Base-by-base conservation (phyloP, 1,140 invertebrate species). In the Aleiodes sp. region DNA sequence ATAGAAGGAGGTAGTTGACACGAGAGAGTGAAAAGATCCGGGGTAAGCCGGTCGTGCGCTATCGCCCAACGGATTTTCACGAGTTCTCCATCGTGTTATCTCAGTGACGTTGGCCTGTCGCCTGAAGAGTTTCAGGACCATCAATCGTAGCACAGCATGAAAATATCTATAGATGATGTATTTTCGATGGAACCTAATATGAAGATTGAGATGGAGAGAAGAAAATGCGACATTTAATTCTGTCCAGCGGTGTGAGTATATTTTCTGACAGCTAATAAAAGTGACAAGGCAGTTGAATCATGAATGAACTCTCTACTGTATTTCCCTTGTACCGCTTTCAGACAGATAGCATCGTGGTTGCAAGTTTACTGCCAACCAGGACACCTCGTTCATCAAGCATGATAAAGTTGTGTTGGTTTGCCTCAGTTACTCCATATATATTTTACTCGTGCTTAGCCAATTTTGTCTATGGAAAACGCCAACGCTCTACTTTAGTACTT, bases 381-480 rank as follows among this genome's bases (percentile, higher is more conserved):
- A 71, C 65, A 71, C 70, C 76, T 79, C 79, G 75, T 80, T 78
- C 73, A 79, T 80, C 78, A 77, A 79, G 73, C 71, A 74, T 78
- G 79, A 80, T 77, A 78, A 78, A 80, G 79, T 73, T 79, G n/a
- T n/a, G 78, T 77, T 78, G 75, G 78, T 69, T 73, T 75, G 37
- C 16, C 29, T 19, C 16, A 62, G 41, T 16, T 24, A 35, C 31
- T 26, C 7, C 37, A 24, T 68, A 16, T 37, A 12, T 4, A 14
- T 4, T n/a, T 16, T 59, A 26, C 61, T 26, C 33, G 26, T 43
- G 35, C 60, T 28, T 39, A 26, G 21, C 16, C 21, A 12, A 39
- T 26, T 28, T 4, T 52, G 12, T 52, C 46, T 52, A 52, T 21
- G 19, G 46, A 52, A 52, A 52, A 52, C 46, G 61, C 67, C 26